Evolutionary conservation across 2,113 vertebrate genomes (phyloP), one percentile per base, ranked within the genome.

Genomic region (Plecotus auritus): DNA sequence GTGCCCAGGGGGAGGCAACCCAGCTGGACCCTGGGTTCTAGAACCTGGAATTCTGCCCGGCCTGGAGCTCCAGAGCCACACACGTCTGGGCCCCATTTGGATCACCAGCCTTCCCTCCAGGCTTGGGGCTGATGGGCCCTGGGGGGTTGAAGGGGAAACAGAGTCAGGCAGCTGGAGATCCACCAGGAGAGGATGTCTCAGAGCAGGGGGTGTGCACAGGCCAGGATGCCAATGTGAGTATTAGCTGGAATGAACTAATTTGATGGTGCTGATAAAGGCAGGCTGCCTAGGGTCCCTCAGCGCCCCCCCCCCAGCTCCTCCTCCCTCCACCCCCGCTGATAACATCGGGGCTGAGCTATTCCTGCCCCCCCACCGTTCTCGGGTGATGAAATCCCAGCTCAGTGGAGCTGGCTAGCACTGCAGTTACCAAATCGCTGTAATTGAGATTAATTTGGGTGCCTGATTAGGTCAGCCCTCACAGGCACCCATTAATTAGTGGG

Each of bases 371-470:
- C 98, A 96, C 74, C 69, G 96, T 97, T 98, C 98, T 96, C 91
- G 11, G 97, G 97, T 98, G 98, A 98, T 98, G 98, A 98, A 98
- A 98, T 97, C 98, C 94, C 61, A 74, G 97, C 98, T 98, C 98
- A 81, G 96, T 96, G 59, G 70, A 97, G 97, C 98, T 98, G 98
- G 98, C 97, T 97, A 98, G 98, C 95, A 42, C 97, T 95, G 98
- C 98, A 98, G 97, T 98, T 98, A 98, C 98, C 98, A 98, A 98
- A 98, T 98, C 97, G 85, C 96, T 97, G 95, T 98, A 98, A 98
- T 98, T 98, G 98, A 98, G 98, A 98, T 98, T 98, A 98, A 98
- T 98, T 98, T 98, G 98, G 98, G 98, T 97, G 97, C 97, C 96
- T 96, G 96, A 98, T 97, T 98, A 98, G 98, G 98, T 98, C 98